These are phyloP conservation scores for Sarcophaga rosellei DNA, from an alignment of 2,888 invertebrate species.

Conservation along the genomic window DNA sequence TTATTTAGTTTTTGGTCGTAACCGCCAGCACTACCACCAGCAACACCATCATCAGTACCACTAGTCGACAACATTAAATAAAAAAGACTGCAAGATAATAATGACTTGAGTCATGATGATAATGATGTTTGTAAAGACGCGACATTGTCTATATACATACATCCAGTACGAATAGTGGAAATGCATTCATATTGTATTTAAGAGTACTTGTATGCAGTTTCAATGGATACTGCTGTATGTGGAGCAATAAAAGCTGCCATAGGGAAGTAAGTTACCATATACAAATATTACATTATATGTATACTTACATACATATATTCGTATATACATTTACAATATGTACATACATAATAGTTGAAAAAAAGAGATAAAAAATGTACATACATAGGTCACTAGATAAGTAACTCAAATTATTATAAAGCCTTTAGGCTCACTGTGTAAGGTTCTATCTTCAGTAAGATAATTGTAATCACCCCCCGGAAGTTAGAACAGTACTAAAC, in stretches of 20 bases:
- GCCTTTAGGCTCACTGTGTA: too few species aligned
- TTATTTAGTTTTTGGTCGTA: too few species aligned
- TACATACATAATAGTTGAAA: not conserved
- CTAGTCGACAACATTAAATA: not conserved
- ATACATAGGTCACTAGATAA: not conserved
- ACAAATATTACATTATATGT: not conserved
- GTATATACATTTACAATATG: not conserved
- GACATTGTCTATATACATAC: slow-evolving; percentile 49
- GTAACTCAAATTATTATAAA: too few species aligned
- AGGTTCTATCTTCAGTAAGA: too few species aligned
- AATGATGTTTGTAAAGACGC: slow-evolving; percentile 53
- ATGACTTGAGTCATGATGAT: not conserved
- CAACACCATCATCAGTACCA: not conserved
- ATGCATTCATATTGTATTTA: not conserved
- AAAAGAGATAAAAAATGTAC: not conserved
- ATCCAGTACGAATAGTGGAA: not conserved
- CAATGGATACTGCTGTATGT: slow-evolving; percentile 16
- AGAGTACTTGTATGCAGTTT: not conserved
- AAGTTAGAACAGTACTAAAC: too few species aligned
- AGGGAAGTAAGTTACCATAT: slow-evolving; percentile 28
- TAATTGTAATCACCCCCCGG: too few species aligned
- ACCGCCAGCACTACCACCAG: not conserved
- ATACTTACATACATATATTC: not conserved
- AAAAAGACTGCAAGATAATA: slow-evolving; percentile 24
- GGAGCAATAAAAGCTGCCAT: slow-evolving; percentile 36